Base-by-base conservation (phyloP, 92 coral and sea anemone species). In the Umimayanthus chanpuru region DNA sequence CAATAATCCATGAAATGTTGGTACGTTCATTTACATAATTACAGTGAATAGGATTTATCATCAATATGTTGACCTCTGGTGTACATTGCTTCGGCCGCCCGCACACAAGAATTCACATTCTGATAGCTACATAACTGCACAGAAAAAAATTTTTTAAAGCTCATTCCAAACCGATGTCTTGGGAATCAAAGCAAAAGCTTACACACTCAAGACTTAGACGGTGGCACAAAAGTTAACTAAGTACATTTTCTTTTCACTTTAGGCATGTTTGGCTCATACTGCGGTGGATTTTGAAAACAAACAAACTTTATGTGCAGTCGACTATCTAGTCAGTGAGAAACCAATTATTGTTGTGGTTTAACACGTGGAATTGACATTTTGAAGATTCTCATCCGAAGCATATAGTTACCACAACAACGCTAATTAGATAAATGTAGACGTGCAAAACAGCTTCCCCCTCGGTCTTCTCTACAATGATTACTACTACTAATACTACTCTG, bases 1-100 rank as follows among this genome's bases (percentile, higher is more conserved):
- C 56, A 80, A 56, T 80, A 56, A 80, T 80, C 71, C 71, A 30
- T 80, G 49, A 80, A 80, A 80, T 80, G 71, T 80, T 80, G 84
- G 71, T 80, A 55, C 84, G 72, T 58, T 56, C 71, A 80, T 76
- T 43, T 80, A 50, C 32, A 56, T 72, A 80, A 80, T 80, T 80
- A 80, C 6, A 29, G 40, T 80, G 70, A 80, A 80, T 80, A 80
- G 84, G 67, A 30, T 80, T 80, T 56, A 56, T 56, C 58, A 80
- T 80, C 84, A 80, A 6, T 61, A 5, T 9, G 26, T 6, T 78
- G 81, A 78, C 81, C 81, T 78, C 23, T 78, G 39, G 81, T 78
- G n/a, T 11, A 78, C 32, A 25, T 25, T 76, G 58, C 21, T 40
- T 76, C 43, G 80, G 29, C 43, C 81, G 61, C 65, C 81, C 32